Conservation (phyloP, 2,113 vertebrate species). For the Poeciliopsis retropinna region DNA sequence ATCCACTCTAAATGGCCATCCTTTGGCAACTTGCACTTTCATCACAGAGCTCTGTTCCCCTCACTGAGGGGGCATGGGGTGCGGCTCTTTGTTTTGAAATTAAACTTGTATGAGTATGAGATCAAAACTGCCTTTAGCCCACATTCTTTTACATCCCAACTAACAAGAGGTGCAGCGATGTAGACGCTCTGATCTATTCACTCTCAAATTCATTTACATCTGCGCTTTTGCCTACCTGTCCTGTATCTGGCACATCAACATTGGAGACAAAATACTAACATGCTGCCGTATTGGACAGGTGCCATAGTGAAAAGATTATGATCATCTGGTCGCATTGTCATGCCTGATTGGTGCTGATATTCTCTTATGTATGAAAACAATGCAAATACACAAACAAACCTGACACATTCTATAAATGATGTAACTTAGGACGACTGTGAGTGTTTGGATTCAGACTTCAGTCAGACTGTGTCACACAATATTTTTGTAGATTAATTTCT, state of each 20-base stretch:
- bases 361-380: background rate
- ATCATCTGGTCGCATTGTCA: no score
- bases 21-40: constrained; percentile 42
- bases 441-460: background rate
- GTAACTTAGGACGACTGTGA: background rate
- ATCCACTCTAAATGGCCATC: constrained; percentile 41
- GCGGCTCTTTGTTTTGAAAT: background rate
- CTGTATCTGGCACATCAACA: no score
- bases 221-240: no score
- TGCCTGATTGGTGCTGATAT: background rate
- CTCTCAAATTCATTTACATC: no score
- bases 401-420: background rate
- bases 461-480: background rate
- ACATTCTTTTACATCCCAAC: no score
- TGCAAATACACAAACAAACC: background rate
- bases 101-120: no score
- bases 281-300: no score
- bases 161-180: no score
- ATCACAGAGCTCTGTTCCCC: background rate
- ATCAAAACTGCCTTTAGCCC: no score
- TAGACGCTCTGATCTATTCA: no score
- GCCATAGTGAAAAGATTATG: no score
- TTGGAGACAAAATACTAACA: no score
- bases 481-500: background rate
- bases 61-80: background rate